Base-by-base conservation (phyloP, 2,113 vertebrate genomes). In the Pimephales promelas region DNA sequence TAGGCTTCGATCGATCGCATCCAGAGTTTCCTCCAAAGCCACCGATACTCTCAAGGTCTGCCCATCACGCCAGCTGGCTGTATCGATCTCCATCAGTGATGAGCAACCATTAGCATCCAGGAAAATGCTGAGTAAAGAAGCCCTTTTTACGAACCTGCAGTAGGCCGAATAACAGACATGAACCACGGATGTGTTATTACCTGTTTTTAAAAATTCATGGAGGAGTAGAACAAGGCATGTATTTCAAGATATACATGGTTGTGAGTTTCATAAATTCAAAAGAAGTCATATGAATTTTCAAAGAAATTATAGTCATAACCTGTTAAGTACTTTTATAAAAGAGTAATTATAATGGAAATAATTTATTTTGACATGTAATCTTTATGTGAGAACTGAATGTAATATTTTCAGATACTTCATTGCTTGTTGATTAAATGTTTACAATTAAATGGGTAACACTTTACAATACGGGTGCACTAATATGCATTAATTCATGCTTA, bases 11-110 rank as follows among this genome's bases (percentile, higher is more conserved):
- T 86, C 36, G 68, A 56, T 43, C 56, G 11, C 36, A 36, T 71
- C n/a, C 79, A 43, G 82, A 73, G 43, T 64, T 83, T 82, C 45
- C 10, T 45, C 62, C 66, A 84, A 68, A 54, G 78, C 24, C 43
- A 61, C 16, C 18, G 54, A 59, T 71, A 24, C 77, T 43, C 83
- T 47, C 43, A n/a, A 36, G 71, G 70, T 57, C 79, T 43, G 61
- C 24, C 62, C 85, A 75, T 81, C 71, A 45, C 24, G 26, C 59
- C 78, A 85, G 71, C 43, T 62, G 56, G 11, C 54, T 56, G 13
- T 61, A 81, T 81, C 31, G 79, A 85, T 75, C 75, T 81, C 59
- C 47, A 81, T 64, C 78, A 14, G n/a, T 20, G 59, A 85, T 81
- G 71, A 62, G 79, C 28, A 36, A 36, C 56, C 78, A 64, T 85